A percentile compares a stretch with the other conserved stretches of the same genome.
These are phyloP conservation scores for Microctonus aethiopoides DNA, from an alignment of 2,888 invertebrate genomes.

Conservation along the genomic window DNA sequence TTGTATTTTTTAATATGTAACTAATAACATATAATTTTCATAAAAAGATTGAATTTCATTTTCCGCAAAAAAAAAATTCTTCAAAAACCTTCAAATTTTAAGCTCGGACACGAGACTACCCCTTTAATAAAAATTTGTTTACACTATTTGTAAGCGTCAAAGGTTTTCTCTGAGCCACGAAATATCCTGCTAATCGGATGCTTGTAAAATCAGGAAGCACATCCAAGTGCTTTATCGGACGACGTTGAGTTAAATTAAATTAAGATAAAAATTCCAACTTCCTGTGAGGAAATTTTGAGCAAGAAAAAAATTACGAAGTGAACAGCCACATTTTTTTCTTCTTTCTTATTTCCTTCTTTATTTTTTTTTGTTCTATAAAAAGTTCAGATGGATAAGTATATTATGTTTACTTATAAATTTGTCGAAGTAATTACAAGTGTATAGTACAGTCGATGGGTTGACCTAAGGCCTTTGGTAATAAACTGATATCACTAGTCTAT, in stretches of 20 bases:
- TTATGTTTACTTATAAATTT: not conserved
- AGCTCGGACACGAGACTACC: no score
- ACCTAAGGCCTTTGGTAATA: constrained; percentile 36
- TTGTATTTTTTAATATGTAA: no score
- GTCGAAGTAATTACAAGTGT: not conserved
- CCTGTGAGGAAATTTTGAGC: no score
- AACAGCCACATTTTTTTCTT: no score
- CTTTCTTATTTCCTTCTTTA: no score
- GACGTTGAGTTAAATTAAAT: not conserved
- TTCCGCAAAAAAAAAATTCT: no score
- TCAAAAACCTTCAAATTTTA: no score
- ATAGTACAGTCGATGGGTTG: constrained; percentile 29
- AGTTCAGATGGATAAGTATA: not conserved
- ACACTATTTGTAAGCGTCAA: not conserved
- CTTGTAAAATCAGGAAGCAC: not conserved
- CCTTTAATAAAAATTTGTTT: not conserved
- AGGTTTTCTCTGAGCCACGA: not conserved
- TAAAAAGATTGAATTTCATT: no score
- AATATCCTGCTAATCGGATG: not conserved
- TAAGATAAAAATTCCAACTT: not conserved
- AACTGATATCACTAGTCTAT: constrained; percentile 34
- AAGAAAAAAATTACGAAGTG: no score
- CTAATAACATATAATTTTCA: no score
- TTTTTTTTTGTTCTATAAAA: no score
- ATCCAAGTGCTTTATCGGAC: not conserved